Evolutionary conservation across 1,140 invertebrate genomes (phyloP), one percentile per base, ranked within the genome.

Genomic region (Trichonephila clavipes): DNA sequence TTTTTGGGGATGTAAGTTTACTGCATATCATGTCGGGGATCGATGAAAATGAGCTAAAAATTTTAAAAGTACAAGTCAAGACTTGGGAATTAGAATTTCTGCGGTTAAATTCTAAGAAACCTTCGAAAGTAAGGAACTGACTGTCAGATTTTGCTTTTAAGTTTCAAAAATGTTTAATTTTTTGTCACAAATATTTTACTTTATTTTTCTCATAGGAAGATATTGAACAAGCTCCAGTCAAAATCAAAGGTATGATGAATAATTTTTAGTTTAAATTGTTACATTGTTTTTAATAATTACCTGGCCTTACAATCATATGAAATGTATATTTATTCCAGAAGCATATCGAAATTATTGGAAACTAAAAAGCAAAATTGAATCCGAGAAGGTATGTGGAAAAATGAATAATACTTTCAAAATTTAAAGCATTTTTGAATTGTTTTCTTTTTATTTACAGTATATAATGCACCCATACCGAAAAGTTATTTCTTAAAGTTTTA

Each of bases 291-390:
- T 51, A 12, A 51, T 51, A 51, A 51, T 51, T 51, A 51, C 1
- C 34, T 51, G 51, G 51, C n/a, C 7, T 58, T 12, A 18, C 7
- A 51, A 51, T 51, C 51, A 51, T 51, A 10, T 51, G 51, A 51
- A 59, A 28, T 90, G 1, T 85, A 1, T 64, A 8, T 91, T 59
- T 14, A 28, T 88, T 88, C 61, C 21, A 93, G 92, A 93, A 21
- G 62, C 92, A n/a, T 93, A 93, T 64, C 16, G 69, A 40, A 88
- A 28, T 28, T 93, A 93, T 64, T 93, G 92, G 92, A 93, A 77
- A 81, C 24, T 93, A 64, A 77, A 93, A 81, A 92, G 19, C 14
- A 92, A 64, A 21, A 44, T 61, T 51, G 61, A 51, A 19, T 40
- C 58, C 24, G 64, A 66, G 7, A 24, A 10, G 64, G 64, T 66